Conservation (phyloP, 2,113 vertebrate genomes). For the Camelus dromedarius region DNA sequence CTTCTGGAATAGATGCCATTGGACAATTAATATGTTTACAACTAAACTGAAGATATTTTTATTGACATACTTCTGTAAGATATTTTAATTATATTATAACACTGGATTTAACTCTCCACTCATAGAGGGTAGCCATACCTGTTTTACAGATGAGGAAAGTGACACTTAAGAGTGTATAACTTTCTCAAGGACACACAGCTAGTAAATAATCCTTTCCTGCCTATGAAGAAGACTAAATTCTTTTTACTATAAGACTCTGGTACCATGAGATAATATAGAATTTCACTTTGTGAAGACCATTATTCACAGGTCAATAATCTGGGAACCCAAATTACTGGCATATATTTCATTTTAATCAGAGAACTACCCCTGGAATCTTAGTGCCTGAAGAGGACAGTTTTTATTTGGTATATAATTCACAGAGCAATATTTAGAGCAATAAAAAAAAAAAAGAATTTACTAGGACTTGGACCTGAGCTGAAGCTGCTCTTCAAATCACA, state of each 20-base stretch:
- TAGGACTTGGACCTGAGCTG: not conserved
- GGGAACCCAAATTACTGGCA: not conserved
- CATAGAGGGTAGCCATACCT: not conserved
- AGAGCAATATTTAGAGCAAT: not conserved
- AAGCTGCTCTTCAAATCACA: not conserved
- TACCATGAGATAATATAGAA: not conserved
- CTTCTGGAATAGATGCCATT: not conserved
- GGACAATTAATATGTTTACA: not conserved
- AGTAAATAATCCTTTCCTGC: not conserved
- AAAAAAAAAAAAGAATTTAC: not conserved
- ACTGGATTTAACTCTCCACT: not conserved
- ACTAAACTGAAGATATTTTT: not conserved
- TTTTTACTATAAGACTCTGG: not conserved
- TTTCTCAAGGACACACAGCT: not conserved
- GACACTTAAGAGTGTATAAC: not conserved
- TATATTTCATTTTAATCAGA: constrained; percentile 2
- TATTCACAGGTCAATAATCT: not conserved
- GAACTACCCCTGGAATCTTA: not conserved
- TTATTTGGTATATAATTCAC: not conserved
- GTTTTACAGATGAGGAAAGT: not conserved
- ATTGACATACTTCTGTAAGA: not conserved
- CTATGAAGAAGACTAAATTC: not conserved
- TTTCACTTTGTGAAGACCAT: not conserved
- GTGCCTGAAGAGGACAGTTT: not conserved
- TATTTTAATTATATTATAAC: not conserved